A percentile compares a stretch with the other conserved stretches of the same genome.
These are phyloP conservation scores for Argya squamiceps DNA, from an alignment of 2,797 vertebrate genomes.

Conservation along the genomic window DNA sequence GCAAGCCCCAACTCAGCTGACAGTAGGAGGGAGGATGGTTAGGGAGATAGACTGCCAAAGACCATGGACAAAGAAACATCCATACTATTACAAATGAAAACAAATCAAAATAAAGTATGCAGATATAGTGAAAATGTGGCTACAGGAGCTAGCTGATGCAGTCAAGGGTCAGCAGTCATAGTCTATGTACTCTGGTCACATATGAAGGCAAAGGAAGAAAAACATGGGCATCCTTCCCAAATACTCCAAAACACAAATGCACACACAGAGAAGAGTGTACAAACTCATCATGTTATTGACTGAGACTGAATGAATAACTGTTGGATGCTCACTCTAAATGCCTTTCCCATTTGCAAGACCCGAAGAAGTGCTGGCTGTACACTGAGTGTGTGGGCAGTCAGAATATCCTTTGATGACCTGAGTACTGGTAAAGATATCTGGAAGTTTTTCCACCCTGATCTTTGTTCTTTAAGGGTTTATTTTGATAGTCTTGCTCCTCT, in stretches of 20 bases:
- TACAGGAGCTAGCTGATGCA: not conserved
- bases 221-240: not conserved
- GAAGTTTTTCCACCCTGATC: not conserved
- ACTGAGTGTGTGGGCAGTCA: fast-evolving
- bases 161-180: not conserved
- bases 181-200: not conserved
- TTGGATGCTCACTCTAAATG: not conserved
- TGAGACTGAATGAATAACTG: not conserved
- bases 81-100: not conserved
- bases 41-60: not conserved
- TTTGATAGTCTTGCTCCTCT: not conserved
- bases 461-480: not conserved
- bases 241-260: not conserved
- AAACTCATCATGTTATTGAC: not conserved
- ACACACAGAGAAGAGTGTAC: not conserved
- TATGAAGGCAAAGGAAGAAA: not conserved
- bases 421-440: not conserved
- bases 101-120: not conserved
- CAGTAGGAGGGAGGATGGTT: not conserved
- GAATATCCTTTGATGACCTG: not conserved
- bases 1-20: not conserved
- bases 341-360: not conserved
- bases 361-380: fast-evolving
- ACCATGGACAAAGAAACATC: not conserved
- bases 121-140: not conserved